Percentiles rank a stretch among this genome's conserved stretches.
phyloP scores from a whole-genome alignment of 2,797 vertebrate genomes.

The Micrastur ruficollis region DNA sequence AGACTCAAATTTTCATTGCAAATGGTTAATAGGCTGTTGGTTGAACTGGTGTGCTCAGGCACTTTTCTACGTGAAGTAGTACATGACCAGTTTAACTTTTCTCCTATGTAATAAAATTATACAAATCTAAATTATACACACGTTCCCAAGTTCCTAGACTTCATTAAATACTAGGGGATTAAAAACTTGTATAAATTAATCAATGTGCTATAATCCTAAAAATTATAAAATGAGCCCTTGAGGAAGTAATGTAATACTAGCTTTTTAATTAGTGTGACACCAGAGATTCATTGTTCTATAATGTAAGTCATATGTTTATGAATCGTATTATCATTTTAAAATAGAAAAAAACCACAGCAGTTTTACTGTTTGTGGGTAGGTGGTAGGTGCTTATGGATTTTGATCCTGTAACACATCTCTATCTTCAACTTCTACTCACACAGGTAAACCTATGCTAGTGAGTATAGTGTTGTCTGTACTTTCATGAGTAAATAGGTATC shows the following conservation, averaged over 20 bases:
- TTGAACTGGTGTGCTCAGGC: constrained; percentile 22
- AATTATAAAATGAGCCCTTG: constrained; percentile 79
- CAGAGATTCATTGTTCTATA: constrained; percentile 71
- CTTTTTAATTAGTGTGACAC: constrained; percentile 80
- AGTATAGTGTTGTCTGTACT: background rate
- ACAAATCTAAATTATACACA: constrained; percentile 74
- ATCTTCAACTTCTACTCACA: background rate
- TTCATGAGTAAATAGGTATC: background rate
- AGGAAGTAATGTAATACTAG: constrained; percentile 77
- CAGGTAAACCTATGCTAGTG: background rate
- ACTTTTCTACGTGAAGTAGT: constrained; percentile 37
- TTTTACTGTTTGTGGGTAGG: background rate
- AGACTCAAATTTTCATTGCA: constrained; percentile 30
- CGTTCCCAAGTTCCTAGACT: constrained; percentile 72
- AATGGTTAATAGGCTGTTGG: constrained; percentile 51
- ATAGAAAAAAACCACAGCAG: background rate
- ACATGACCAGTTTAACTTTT: constrained; percentile 59
- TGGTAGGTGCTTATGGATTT: background rate
- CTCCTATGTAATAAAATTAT: constrained; percentile 73
- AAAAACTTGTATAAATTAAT: constrained; percentile 83
- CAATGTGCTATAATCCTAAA: constrained; percentile 80
- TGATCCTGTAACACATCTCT: background rate
- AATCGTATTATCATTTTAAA: constrained; percentile 56
- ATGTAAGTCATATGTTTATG: constrained; percentile 69
- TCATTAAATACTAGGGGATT: constrained; percentile 81